Evolutionary conservation across 1,140 invertebrate genomes (phyloP).

Genomic region (Lepidurus couesii): DNA sequence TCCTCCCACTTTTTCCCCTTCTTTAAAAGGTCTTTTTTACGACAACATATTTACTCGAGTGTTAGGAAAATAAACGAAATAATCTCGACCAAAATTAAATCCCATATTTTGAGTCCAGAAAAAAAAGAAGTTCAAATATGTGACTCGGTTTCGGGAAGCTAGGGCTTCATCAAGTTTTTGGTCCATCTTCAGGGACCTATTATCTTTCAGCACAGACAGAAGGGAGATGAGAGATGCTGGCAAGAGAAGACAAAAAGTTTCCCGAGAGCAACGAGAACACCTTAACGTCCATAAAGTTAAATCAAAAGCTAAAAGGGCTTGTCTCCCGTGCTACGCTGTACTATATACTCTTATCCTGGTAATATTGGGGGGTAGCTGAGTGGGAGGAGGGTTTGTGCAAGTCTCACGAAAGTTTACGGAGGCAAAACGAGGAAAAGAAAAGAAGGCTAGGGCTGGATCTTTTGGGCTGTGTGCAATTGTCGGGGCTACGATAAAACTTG

Average conservation of each 20-base stretch:
- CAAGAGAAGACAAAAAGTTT: conserved; percentile 10
- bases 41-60: background rate
- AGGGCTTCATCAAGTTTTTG: background rate
- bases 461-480: conserved; percentile 7
- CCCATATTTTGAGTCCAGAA: no score
- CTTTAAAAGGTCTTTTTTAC: background rate
- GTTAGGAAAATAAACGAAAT: background rate
- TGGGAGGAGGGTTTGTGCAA: background rate
- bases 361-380: background rate
- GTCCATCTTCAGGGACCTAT: background rate
- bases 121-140: background rate
- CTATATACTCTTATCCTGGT: background rate
- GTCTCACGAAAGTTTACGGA: background rate
- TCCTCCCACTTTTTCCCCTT: background rate
- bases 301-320: conserved; percentile 19
- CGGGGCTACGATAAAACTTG: background rate
- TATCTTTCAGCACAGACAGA: background rate
- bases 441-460: background rate
- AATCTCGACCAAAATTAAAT: background rate
- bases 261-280: background rate
- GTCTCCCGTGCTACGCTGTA: background rate
- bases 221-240: background rate
- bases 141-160: background rate
- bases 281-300: conserved; percentile 22
- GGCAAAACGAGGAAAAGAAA: background rate